Evolutionary conservation across 2,113 vertebrate genomes (phyloP).

Genomic region (Herpailurus yagouaroundi): DNA sequence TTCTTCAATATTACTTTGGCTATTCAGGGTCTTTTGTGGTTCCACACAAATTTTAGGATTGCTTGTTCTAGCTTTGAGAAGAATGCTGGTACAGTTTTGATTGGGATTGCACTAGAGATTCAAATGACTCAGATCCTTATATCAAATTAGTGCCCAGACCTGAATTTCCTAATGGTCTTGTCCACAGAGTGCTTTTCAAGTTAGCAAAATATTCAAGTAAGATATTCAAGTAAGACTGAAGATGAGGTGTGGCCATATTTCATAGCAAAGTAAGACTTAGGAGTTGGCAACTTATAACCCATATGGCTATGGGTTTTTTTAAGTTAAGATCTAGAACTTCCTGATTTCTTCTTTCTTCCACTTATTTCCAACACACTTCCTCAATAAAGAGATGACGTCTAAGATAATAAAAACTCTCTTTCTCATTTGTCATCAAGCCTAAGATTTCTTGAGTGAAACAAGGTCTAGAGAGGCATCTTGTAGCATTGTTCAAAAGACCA

Average conservation of each 20-base stretch:
- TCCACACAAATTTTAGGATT: too few relatives aligned
- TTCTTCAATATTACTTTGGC: too few relatives aligned
- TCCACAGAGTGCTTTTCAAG: neutral
- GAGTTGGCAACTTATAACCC: neutral
- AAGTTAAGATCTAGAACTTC: neutral
- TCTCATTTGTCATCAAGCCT: neutral
- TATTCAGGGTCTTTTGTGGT: too few relatives aligned
- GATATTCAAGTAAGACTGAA: neutral
- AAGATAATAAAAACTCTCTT: neutral
- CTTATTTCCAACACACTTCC: neutral
- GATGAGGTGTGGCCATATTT: neutral
- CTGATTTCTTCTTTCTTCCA: neutral
- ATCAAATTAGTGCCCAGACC: neutral
- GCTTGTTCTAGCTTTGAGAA: too few relatives aligned
- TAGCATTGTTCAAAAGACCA: neutral
- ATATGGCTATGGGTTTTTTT: neutral
- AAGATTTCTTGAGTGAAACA: neutral
- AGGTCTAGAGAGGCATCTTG: neutral
- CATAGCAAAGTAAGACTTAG: neutral
- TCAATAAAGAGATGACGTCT: neutral
- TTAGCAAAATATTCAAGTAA: neutral
- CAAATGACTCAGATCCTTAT: neutral
- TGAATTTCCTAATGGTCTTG: neutral
- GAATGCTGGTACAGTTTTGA: too few relatives aligned
- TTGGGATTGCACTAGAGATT: neutral